A percentile compares a stretch with the other conserved stretches of the same genome.
phyloP scores from a whole-genome alignment of 2,888 invertebrate species.

The Quadriops clusia region DNA sequence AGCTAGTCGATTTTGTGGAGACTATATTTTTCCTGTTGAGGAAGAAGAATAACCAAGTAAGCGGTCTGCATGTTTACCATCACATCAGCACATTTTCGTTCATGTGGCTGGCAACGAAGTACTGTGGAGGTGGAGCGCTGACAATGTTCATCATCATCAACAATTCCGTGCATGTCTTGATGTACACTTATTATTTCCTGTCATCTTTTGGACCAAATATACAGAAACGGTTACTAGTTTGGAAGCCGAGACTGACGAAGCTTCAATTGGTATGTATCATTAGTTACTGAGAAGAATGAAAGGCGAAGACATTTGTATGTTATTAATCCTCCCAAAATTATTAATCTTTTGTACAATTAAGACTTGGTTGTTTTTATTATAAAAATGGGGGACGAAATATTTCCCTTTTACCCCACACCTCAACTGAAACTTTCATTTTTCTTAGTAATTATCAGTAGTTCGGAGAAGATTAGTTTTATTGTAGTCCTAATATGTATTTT shows the following conservation, averaged over 20 bases:
- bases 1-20: constrained; percentile 54
- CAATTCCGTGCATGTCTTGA: constrained; percentile 56
- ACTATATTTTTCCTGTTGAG: constrained; percentile 60
- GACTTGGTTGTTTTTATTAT: too few relatives aligned
- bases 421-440: too few relatives aligned
- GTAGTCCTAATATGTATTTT: constrained; percentile 8
- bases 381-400: too few relatives aligned
- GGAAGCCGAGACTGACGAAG: constrained; percentile 45
- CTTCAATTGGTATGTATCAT: constrained; percentile 53
- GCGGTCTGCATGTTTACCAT: constrained; percentile 63
- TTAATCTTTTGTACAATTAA: too few relatives aligned
- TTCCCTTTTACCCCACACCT: too few relatives aligned
- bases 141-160: constrained; percentile 55
- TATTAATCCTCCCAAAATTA: too few relatives aligned
- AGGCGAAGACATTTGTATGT: too few relatives aligned
- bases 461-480: too few relatives aligned
- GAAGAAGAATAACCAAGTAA: constrained; percentile 59
- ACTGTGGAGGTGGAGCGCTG: constrained; percentile 53
- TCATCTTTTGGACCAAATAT: constrained; percentile 48
- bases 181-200: constrained; percentile 64
- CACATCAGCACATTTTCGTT: constrained; percentile 50
- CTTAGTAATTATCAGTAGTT: too few relatives aligned
- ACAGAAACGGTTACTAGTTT: constrained; percentile 42
- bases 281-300: too few relatives aligned
- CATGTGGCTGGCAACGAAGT: constrained; percentile 50